These are phyloP conservation scores for Felis catus DNA, from an alignment of 2,113 vertebrate genomes.

Conservation along the genomic window F.catus_Fca126_mat1.0 CM031423.1:49907001-49907500, in stretches of 20 bases:
- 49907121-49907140: neutral
- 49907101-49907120: neutral
- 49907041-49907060: rapidly evolving
- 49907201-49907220: rapidly evolving
- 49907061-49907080: no score
- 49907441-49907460: neutral
- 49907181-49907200: neutral
- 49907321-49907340: neutral
- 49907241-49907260: neutral
- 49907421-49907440: neutral
- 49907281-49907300: neutral
- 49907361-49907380: neutral
- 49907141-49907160: neutral
- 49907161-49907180: neutral
- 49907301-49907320: neutral
- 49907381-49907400: neutral
- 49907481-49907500: neutral
- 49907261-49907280: neutral
- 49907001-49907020: neutral
- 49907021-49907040: neutral
- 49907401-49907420: neutral
- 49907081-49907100: neutral
- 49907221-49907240: neutral
- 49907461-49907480: neutral
- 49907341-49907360: neutral